These are phyloP conservation scores for Molossus molossus DNA, from an alignment of 2,797 vertebrate genomes.

Conservation along the genomic window DNA sequence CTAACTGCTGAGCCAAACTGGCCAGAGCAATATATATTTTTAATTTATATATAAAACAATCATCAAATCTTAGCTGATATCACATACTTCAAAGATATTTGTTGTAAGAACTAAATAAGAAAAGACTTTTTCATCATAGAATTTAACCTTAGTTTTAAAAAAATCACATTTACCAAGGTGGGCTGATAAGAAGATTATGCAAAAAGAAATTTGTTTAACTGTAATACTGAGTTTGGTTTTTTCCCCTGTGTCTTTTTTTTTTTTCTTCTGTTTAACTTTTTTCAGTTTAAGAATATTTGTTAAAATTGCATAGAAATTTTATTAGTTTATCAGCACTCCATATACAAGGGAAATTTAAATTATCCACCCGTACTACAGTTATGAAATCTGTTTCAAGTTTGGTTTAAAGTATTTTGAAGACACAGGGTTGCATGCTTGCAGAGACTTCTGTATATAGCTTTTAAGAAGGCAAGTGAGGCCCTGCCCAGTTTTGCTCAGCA, in stretches of 20 bases:
- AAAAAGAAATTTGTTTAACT: slow-evolving; percentile 8
- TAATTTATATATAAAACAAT: slow-evolving; percentile 30
- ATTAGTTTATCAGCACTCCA: not conserved
- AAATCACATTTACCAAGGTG: not conserved
- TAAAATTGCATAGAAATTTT: slow-evolving; percentile 52
- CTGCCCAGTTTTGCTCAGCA: too few relatives aligned
- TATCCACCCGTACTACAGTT: not conserved
- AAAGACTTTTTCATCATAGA: slow-evolving; percentile 11
- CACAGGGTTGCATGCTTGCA: not conserved
- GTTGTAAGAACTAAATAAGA: slow-evolving; percentile 49
- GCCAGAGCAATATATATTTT: not conserved
- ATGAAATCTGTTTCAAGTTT: not conserved
- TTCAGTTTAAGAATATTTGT: not conserved
- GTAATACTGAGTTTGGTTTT: slow-evolving; percentile 3
- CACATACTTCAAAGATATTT: slow-evolving; percentile 12
- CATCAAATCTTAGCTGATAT: slow-evolving; percentile 21
- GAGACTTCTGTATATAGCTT: not conserved
- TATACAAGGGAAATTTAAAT: slow-evolving; percentile 53
- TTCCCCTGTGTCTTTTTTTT: not conserved
- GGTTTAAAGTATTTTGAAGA: slow-evolving; percentile 9
- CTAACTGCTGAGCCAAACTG: too few relatives aligned
- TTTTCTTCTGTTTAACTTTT: not conserved
- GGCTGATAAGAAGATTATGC: not conserved
- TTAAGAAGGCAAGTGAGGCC: not conserved
- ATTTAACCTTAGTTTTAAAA: not conserved